Conservation (phyloP, 2,888 invertebrate species). For the Poecilus cupreus region DNA sequence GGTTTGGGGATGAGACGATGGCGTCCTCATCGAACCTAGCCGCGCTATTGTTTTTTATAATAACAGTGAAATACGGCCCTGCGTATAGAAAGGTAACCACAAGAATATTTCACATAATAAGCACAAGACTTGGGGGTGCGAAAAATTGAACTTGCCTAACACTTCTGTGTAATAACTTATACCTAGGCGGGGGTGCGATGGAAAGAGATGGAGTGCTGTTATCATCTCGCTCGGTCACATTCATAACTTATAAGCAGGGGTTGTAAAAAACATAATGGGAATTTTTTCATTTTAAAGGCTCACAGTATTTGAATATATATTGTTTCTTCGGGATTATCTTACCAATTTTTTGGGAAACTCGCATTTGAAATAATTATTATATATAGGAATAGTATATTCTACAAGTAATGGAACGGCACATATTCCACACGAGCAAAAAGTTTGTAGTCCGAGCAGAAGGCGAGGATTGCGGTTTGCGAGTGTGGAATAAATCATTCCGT, state of each 20-base stretch:
- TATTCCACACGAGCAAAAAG: too few species aligned
- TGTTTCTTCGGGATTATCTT: slow-evolving; percentile 38
- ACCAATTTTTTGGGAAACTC: too few species aligned
- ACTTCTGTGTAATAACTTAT: slow-evolving; percentile 53
- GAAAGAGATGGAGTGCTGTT: background rate
- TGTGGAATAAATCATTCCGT: too few species aligned
- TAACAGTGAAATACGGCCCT: slow-evolving; percentile 72
- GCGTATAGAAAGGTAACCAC: slow-evolving; percentile 71
- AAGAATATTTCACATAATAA: slow-evolving; percentile 72
- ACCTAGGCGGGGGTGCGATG: background rate
- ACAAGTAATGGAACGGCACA: too few species aligned
- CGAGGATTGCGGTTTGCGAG: too few species aligned
- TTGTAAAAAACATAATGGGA: slow-evolving; percentile 52
- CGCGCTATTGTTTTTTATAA: slow-evolving; percentile 71
- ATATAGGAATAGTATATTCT: too few species aligned
- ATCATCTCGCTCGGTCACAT: slow-evolving; percentile 43
- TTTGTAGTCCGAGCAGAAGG: too few species aligned
- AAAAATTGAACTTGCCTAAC: slow-evolving; percentile 68
- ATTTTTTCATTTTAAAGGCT: slow-evolving; percentile 48
- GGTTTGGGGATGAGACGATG: slow-evolving; percentile 62
- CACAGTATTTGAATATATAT: slow-evolving; percentile 53
- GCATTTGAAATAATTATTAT: slow-evolving; percentile 18
- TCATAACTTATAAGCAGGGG: slow-evolving; percentile 55
- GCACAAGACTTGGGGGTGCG: slow-evolving; percentile 66
- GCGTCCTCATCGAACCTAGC: slow-evolving; percentile 62